Percentiles rank a stretch among this genome's conserved stretches.
phyloP scores from a whole-genome alignment of 1,140 invertebrate genomes.

The Melitaea cinxia region DNA sequence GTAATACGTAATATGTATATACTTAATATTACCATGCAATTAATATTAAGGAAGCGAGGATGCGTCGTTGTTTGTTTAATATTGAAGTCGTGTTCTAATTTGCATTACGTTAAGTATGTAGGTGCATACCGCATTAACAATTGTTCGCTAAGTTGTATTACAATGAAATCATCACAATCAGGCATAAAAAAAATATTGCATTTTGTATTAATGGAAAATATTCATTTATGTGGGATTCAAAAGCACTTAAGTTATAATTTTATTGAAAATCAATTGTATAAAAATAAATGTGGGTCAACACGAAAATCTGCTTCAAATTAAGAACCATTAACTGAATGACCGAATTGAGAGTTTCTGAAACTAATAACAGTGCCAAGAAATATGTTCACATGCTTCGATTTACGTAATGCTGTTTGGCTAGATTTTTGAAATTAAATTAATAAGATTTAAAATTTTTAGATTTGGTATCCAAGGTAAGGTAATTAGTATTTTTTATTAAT shows the following conservation, averaged over 20 bases:
- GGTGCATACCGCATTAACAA: neutral
- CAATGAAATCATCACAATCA: slow-evolving; percentile 22
- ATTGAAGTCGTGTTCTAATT: slow-evolving; percentile 5
- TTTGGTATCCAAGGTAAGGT: too few species aligned
- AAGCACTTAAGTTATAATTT: too few species aligned
- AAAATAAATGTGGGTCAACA: neutral
- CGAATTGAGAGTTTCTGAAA: neutral
- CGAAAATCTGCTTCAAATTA: neutral
- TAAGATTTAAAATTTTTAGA: neutral
- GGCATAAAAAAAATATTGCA: too few species aligned
- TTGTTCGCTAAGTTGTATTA: slow-evolving; percentile 10
- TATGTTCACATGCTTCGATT: neutral
- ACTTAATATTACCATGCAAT: slow-evolving; percentile 1
- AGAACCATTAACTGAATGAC: neutral
- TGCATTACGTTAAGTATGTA: slow-evolving; percentile 3
- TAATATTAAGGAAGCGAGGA: slow-evolving; percentile 13
- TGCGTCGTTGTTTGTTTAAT: slow-evolving; percentile 9
- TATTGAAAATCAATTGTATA: too few species aligned
- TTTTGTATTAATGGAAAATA: too few species aligned
- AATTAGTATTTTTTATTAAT: too few species aligned
- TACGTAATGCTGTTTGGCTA: neutral
- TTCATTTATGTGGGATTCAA: too few species aligned
- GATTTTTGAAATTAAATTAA: neutral
- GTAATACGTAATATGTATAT: slow-evolving; percentile 12
- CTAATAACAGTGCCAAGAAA: neutral